These are phyloP conservation scores for Falcunculus frontatus DNA, from an alignment of 2,113 vertebrate species.

Conservation along the genomic window DNA sequence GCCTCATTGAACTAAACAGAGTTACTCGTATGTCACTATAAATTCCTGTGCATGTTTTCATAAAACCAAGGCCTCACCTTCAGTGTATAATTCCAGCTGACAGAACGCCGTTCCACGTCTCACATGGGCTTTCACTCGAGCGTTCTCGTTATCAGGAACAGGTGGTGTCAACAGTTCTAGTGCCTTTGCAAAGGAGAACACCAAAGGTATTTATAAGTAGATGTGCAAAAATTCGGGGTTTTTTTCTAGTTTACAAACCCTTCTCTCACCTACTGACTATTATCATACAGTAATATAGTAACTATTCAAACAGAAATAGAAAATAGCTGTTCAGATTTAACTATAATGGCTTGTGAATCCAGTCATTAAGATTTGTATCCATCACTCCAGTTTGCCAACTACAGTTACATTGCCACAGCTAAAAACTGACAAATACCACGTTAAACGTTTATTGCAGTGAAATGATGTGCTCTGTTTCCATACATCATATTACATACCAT, in stretches of 20 bases:
- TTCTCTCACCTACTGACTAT: neutral
- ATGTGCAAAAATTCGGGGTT: neutral
- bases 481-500: neutral
- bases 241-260: neutral
- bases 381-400: neutral
- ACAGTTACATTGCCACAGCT: neutral
- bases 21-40: neutral
- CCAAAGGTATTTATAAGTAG: neutral
- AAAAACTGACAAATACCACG: neutral
- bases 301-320: neutral
- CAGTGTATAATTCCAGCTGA: constrained; percentile 86
- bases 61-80: constrained; percentile 74
- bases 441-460: neutral
- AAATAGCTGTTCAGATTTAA: neutral
- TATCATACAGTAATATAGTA: neutral
- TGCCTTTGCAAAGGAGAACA: constrained; percentile 73
- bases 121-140: constrained; percentile 84
- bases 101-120: constrained; percentile 91
- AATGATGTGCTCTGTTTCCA: neutral
- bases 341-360: neutral
- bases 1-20: neutral
- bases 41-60: neutral
- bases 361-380: neutral
- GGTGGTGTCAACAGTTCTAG: constrained; percentile 86
- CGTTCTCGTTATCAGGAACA: constrained; percentile 80